Percentiles rank a stretch among this genome's conserved stretches.
phyloP scores from a whole-genome alignment of 2,113 vertebrate genomes.

The Oreochromis niloticus region DNA sequence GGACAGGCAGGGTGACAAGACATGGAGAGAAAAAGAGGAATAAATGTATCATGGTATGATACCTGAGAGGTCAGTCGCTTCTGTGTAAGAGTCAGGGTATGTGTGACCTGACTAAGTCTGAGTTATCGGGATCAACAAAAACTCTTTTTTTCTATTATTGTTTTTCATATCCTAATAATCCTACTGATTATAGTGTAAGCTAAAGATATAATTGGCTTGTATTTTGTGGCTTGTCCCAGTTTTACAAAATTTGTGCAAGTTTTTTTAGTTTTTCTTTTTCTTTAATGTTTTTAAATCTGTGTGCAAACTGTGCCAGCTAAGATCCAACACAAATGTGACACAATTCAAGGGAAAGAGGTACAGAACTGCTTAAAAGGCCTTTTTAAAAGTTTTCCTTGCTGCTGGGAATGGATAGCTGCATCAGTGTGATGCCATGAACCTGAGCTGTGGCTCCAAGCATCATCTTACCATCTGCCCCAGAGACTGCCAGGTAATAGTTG shows the following conservation, averaged over 20 bases:
- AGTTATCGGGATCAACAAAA: neutral
- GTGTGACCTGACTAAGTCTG: neutral
- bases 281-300: neutral
- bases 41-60: slow-evolving; percentile 68
- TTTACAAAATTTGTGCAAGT: neutral
- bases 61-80: neutral
- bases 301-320: neutral
- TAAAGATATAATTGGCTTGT: neutral
- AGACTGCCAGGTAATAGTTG: neutral
- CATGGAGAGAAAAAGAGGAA: slow-evolving; percentile 86
- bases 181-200: neutral
- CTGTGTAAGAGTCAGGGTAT: neutral
- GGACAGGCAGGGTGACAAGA: slow-evolving; percentile 78
- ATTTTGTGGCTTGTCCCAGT: neutral
- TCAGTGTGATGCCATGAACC: neutral
- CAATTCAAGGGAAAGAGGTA: neutral
- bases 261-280: neutral
- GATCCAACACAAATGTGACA: neutral
- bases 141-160: neutral
- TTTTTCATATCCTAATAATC: neutral
- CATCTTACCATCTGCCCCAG: neutral
- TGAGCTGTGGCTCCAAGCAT: neutral
- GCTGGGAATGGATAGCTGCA: neutral
- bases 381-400: neutral
- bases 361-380: neutral